Evolutionary conservation across 2,113 vertebrate genomes (phyloP), one percentile per base, ranked within the genome.

Genomic region (Eptesicus fuscus): DNA sequence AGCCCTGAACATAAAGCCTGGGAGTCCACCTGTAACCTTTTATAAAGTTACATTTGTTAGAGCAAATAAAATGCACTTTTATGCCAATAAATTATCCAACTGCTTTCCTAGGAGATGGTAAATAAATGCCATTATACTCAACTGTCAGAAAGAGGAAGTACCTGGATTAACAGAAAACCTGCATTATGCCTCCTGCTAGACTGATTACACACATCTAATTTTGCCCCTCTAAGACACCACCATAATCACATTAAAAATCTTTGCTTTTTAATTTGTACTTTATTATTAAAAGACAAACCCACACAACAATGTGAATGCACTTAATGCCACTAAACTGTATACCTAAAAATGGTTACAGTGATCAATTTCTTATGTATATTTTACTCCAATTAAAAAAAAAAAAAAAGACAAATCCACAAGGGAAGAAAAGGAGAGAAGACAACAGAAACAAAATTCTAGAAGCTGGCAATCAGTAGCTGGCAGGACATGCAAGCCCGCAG

Each of bases 11-110:
- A 16, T 42, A 90, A 88, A 42, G 30, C 40, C 92, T 69, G 51
- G 35, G 69, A 63, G 88, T 56, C 83, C 87, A 86, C 30, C 61
- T 53, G 71, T 18, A 90, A 63, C 78, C 63, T 63, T 83, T 22
- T 32, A 25, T 56, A 59, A 86, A 94, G 32, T 40, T 6, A 59
- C 11, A 69, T 42, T n/a, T 61, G 18, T 47, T 44, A 53, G 61
- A 92, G 32, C 49, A 76, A 49, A 70, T 61, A 69, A 73, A 82
- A 82, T 9, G 35, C 17, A 74, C 67, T 47, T 83, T 63, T 30
- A 74, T n/a, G 44, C 47, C 76, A 74, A 53, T 32, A 40, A 51
- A 82, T 61, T 5, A n/a, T 22, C 51, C 87, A 40, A 47, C 23
- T 23, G 67, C 80, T 85, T 51, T 91, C 76, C 49, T 13, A 37